A percentile compares a stretch with the other conserved stretches of the same genome.
Conservation (phyloP, 2,113 vertebrate genomes). For the Nesospiza acunhae region DNA sequence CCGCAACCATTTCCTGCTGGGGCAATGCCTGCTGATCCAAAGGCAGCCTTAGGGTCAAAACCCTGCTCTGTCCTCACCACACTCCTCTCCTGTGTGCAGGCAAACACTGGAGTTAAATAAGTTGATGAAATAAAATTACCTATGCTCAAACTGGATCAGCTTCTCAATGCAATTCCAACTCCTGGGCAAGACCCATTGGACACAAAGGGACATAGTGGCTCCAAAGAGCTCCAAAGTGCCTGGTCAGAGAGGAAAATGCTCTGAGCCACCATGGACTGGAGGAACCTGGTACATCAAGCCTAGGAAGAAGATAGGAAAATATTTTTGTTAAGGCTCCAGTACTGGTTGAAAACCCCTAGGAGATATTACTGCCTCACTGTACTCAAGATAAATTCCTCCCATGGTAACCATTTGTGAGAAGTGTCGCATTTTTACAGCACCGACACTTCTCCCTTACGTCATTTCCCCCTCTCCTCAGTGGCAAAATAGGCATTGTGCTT, state of each 20-base stretch:
- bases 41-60: not conserved
- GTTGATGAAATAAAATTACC: not conserved
- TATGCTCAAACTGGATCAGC: not conserved
- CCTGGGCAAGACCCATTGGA: not conserved
- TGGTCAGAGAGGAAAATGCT: not conserved
- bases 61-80: not conserved
- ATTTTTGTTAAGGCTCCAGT: not conserved
- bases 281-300: not conserved
- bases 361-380: not conserved
- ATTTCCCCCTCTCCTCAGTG: not conserved
- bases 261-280: not conserved
- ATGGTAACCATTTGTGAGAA: not conserved
- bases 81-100: not conserved
- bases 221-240: too few species aligned
- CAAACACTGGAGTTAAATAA: not conserved
- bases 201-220: not conserved
- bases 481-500: not conserved
- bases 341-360: not conserved
- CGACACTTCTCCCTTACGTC: not conserved
- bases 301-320: not conserved
- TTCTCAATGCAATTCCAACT: not conserved
- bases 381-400: not conserved
- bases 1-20: fast-evolving
- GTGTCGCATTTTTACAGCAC: not conserved
- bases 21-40: not conserved